Percentiles rank a stretch among this genome's conserved stretches.
These are phyloP conservation scores for Ibycter americanus DNA, from an alignment of 2,797 vertebrate genomes.

Conservation along the genomic window DNA sequence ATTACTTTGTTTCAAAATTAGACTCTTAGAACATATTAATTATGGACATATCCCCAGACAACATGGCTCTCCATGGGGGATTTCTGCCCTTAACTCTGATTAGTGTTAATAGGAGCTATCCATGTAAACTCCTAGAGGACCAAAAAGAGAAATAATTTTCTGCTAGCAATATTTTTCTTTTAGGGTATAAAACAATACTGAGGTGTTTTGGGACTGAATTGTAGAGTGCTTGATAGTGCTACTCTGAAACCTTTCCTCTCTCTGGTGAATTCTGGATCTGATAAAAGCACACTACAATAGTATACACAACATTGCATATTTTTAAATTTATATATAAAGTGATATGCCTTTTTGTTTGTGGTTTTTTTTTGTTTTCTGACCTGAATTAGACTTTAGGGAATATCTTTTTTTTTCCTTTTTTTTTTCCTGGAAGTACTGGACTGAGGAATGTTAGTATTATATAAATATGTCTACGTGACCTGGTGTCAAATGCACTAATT, in stretches of 20 bases:
- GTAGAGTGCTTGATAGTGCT: not conserved
- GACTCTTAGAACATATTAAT: conserved; percentile 34
- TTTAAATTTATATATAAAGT: not conserved
- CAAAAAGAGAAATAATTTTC: not conserved
- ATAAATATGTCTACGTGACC: not conserved
- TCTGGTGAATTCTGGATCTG: not conserved
- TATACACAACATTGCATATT: not conserved
- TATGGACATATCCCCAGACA: conserved; percentile 29
- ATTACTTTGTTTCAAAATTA: conserved; percentile 55
- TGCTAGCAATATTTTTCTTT: not conserved
- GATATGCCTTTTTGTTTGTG: not conserved
- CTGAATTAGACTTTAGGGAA: not conserved
- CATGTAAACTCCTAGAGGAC: not conserved
- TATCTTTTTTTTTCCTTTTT: not conserved
- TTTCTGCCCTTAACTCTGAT: conserved; percentile 17
- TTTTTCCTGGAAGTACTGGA: not conserved
- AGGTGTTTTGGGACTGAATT: not conserved
- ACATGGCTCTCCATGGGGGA: not conserved
- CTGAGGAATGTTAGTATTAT: not conserved
- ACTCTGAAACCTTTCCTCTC: not conserved
- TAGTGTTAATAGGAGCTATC: not conserved
- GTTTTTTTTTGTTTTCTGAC: not conserved
- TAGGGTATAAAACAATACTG: not conserved
- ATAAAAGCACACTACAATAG: not conserved
- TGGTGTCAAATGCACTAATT: not conserved